Evolutionary conservation across 1,140 invertebrate genomes (phyloP).

Genomic region (Drosophila sp.): DNA sequence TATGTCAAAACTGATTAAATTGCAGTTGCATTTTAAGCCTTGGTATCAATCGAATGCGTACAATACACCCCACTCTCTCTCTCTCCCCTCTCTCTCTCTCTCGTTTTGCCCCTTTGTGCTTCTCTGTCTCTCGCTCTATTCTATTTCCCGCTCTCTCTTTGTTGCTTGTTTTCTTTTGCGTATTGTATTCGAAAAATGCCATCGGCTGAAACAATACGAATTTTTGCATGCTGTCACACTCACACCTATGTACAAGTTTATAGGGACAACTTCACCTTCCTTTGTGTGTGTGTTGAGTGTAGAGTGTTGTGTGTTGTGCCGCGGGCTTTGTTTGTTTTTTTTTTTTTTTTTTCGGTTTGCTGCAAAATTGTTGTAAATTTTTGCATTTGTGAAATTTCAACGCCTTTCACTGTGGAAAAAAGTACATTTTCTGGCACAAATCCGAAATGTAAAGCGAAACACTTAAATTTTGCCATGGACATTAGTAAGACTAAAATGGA

Average conservation of each 20-base stretch:
- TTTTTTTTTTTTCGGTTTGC: neutral
- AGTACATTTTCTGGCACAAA: too few relatives aligned
- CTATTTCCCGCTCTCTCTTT: neutral
- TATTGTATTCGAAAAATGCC: slow-evolving; percentile 21
- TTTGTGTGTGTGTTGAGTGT: slow-evolving; percentile 4
- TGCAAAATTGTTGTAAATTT: slow-evolving; percentile 18
- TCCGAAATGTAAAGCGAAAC: too few relatives aligned
- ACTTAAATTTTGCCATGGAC: too few relatives aligned
- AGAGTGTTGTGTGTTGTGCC: slow-evolving; percentile 4
- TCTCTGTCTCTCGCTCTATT: neutral
- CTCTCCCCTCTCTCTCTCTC: neutral
- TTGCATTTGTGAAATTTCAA: slow-evolving; percentile 44
- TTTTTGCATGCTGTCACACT: slow-evolving; percentile 42
- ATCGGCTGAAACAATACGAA: slow-evolving; percentile 39
- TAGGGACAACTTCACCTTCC: neutral
- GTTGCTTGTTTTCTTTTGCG: slow-evolving; percentile 16
- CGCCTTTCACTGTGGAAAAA: too few relatives aligned
- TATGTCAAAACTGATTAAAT: slow-evolving; percentile 6
- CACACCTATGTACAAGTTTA: slow-evolving; percentile 1
- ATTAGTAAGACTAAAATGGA: too few relatives aligned
- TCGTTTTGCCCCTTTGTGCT: neutral
- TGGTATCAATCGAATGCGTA: neutral
- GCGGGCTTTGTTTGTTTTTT: slow-evolving; percentile 17
- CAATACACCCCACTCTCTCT: neutral
- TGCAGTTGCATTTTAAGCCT: slow-evolving; percentile 3